phyloP scores from a whole-genome alignment of 2,888 invertebrate species.

The Hetaerina titia region DNA sequence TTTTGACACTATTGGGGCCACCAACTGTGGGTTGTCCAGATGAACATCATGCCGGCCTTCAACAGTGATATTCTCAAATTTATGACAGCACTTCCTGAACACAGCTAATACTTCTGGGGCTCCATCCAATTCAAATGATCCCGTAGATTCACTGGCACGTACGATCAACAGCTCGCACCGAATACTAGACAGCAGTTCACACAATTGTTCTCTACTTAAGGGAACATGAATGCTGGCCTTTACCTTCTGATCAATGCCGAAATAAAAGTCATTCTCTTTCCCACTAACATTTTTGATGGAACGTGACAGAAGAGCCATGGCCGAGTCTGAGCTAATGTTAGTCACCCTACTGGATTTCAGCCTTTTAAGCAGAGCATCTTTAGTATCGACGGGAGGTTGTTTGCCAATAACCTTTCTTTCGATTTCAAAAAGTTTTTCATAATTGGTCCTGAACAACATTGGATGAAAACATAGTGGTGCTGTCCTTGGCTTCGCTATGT shows the following conservation, averaged over 20 bases:
- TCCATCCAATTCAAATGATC: conserved; percentile 79
- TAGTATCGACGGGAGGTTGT: conserved; percentile 82
- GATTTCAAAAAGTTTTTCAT: conserved; percentile 75
- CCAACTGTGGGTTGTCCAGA: conserved; percentile 82
- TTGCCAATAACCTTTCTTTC: conserved; percentile 73
- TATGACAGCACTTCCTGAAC: conserved; percentile 79
- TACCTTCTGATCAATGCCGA: conserved; percentile 83
- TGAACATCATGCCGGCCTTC: conserved; percentile 88
- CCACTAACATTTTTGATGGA: conserved; percentile 78
- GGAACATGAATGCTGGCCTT: conserved; percentile 79
- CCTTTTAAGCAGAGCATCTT: conserved; percentile 81
- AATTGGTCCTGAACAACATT: conserved; percentile 74
- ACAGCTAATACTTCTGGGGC: conserved; percentile 80
- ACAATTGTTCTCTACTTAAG: conserved; percentile 79
- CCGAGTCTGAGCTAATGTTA: conserved; percentile 78
- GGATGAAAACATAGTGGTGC: conserved; percentile 72
- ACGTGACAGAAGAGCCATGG: conserved; percentile 77
- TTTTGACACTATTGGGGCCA: conserved; percentile 80
- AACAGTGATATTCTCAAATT: conserved; percentile 81
- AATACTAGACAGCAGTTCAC: conserved; percentile 80
- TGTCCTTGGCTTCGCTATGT: conserved; percentile 75
- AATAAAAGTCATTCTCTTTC: conserved; percentile 81
- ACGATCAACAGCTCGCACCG: conserved; percentile 83
- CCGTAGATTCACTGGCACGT: conserved; percentile 79
- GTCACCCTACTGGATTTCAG: conserved; percentile 80